Base-by-base conservation (phyloP, 1,140 invertebrate genomes). In the Ceratina calcarata region DNA sequence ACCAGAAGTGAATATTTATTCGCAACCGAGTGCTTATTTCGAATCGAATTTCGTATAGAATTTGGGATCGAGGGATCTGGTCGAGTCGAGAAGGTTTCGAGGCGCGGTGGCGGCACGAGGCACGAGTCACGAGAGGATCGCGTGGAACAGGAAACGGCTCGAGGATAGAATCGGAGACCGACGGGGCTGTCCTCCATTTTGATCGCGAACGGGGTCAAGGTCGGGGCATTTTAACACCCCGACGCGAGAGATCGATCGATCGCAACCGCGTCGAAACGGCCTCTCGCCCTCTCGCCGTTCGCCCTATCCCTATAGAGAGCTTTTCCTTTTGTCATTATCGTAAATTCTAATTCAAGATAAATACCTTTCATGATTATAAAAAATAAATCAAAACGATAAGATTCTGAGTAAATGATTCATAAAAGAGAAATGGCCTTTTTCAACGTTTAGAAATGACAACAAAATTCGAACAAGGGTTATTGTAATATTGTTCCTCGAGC, bases 161-260 rank as follows among this genome's bases (percentile, higher is more conserved):
- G 70, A 67, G 78, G 71, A 74, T 53, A 65, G 67, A 57, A 65
- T 73, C 70, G 45, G 58, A 22, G 76, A 58, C 62, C 70, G 60
- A 15, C 58, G 12, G n/a, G 71, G 12, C n/a, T 22, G 68, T 72
- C 74, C 80, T 78, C 80, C 75, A 61, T 81, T 81, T 72, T 67
- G 75, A 57, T 72, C 45, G 68, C 37, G 37, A 81, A 78, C 27
- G 75, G 20, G 75, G 80, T 81, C 80, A 81, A 81, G 80, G 80
- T 64, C 80, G 80, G 55, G 61, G 32, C 75, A 70, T 81, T 81
- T 81, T 78, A 81, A 64, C 67, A 24, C 75, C 55, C 15, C 55
- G 55, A 57, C 37, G 55, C 61, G n/a, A 61, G 51, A 77, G 45
- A 80, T 80, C 78, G 65, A 80, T 80, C 58, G 64, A 80, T 75